These are phyloP conservation scores for Ceratina japonica DNA, from an alignment of 1,140 invertebrate genomes.

Conservation along the genomic window DNA sequence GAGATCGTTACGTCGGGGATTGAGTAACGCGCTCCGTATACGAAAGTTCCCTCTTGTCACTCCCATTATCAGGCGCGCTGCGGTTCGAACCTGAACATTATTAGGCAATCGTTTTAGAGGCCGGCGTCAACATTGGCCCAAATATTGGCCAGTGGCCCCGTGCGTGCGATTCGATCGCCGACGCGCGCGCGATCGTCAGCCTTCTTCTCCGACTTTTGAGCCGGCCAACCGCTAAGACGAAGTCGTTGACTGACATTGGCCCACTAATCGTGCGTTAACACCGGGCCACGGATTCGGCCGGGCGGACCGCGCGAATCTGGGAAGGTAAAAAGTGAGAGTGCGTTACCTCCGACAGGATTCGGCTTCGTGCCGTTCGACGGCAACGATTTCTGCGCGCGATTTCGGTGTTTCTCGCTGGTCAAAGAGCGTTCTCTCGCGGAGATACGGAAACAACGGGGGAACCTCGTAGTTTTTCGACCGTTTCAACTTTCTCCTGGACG, in stretches of 20 bases:
- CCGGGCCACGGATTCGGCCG: conserved; percentile 55
- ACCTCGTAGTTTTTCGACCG: conserved; percentile 20
- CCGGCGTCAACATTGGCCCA: conserved; percentile 74
- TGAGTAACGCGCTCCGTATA: conserved; percentile 37
- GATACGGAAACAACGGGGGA: conserved; percentile 7
- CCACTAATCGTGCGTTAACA: conserved; percentile 71
- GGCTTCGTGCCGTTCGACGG: background rate
- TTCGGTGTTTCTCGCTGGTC: background rate
- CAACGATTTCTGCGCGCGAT: background rate
- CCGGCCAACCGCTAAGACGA: conserved; percentile 40
- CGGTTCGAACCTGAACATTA: conserved; percentile 43
- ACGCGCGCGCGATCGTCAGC: conserved; percentile 18
- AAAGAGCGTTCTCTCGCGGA: background rate
- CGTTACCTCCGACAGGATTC: background rate
- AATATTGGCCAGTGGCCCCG: conserved; percentile 74
- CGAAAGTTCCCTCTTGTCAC: conserved; percentile 30
- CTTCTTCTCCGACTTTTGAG: conserved; percentile 32
- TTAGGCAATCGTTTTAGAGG: conserved; percentile 66
- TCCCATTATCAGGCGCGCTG: conserved; percentile 26
- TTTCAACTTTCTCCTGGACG: conserved; percentile 30
- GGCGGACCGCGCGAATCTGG: background rate
- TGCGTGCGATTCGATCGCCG: conserved; percentile 33
- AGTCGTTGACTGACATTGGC: conserved; percentile 73
- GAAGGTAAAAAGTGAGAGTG: conserved; percentile 66
- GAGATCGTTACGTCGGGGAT: conserved; percentile 33